A percentile compares a stretch with the other conserved stretches of the same genome.
phyloP scores from a whole-genome alignment of 2,888 invertebrate species.

The Metopia argyrocephala region DNA sequence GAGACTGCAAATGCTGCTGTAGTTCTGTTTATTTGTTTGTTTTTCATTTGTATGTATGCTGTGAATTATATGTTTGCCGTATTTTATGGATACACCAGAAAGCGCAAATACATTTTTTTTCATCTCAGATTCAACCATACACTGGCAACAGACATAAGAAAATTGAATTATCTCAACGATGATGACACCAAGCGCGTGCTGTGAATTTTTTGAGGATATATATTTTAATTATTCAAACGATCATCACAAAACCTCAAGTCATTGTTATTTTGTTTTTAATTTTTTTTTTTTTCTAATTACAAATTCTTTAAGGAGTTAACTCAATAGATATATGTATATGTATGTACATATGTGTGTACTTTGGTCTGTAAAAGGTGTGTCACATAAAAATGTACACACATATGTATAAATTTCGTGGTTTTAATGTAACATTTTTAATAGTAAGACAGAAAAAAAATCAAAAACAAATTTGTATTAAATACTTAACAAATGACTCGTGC shows the following conservation, averaged over 20 bases:
- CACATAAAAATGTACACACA: neutral
- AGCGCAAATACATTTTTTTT: neutral
- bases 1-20: too few species aligned
- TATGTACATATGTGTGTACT: neutral
- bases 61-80: conserved; percentile 27
- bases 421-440: conserved; percentile 2
- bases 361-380: neutral
- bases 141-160: conserved; percentile 1
- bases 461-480: neutral
- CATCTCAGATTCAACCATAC: neutral
- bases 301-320: conserved; percentile 36
- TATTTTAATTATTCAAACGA: conserved; percentile 70
- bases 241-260: conserved; percentile 12
- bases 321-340: neutral
- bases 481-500: conserved; percentile 38
- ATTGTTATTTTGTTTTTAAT: conserved; percentile 5
- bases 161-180: conserved; percentile 55
- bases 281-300: neutral
- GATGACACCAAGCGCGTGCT: conserved; percentile 72
- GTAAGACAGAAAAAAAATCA: neutral
- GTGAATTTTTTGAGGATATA: conserved; percentile 72
- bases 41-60: too few species aligned
- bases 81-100: conserved; percentile 17
- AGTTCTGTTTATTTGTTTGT: conserved; percentile 5
- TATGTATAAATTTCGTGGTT: neutral